These are phyloP conservation scores for Drosophila paranaensis DNA, from an alignment of 2,888 invertebrate genomes.

Conservation along the genomic window DNA sequence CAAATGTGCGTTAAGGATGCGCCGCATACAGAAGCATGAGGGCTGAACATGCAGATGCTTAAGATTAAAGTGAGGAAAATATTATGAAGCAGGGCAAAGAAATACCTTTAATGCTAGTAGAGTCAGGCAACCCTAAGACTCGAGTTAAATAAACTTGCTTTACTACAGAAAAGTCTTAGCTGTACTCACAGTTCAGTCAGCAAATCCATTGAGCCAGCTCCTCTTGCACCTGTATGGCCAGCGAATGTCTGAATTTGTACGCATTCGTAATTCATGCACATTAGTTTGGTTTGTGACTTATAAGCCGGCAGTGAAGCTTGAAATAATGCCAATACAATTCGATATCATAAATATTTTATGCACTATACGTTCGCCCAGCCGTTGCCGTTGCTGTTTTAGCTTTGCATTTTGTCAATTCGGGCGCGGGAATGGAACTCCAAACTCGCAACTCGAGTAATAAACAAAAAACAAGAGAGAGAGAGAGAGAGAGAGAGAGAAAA, in stretches of 20 bases:
- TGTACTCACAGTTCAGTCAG: not conserved
- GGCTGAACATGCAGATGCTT: not conserved
- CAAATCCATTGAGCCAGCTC: not conserved
- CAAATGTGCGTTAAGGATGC: slow-evolving; percentile 46
- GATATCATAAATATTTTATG: slow-evolving; percentile 80
- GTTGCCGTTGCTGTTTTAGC: slow-evolving; percentile 47
- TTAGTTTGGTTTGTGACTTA: slow-evolving; percentile 48
- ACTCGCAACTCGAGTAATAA: not conserved
- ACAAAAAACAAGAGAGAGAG: not conserved
- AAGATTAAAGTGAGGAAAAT: slow-evolving; percentile 19
- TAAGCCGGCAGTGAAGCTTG: slow-evolving; percentile 70
- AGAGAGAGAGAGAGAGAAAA: slow-evolving; percentile 9
- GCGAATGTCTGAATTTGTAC: slow-evolving; percentile 47
- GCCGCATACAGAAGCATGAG: slow-evolving; percentile 16
- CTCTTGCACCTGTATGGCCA: slow-evolving; percentile 44
- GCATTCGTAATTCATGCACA: slow-evolving; percentile 53
- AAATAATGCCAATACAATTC: slow-evolving; percentile 74
- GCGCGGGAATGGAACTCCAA: slow-evolving; percentile 10
- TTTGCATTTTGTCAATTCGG: slow-evolving; percentile 75
- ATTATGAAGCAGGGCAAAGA: not conserved
- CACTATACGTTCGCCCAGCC: slow-evolving; percentile 51
- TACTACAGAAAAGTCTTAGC: not conserved
- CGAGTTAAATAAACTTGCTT: not conserved
- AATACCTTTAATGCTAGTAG: not conserved
- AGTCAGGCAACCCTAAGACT: not conserved